phyloP scores from a whole-genome alignment of 2,888 invertebrate species.

The Hetaerina titia region DNA sequence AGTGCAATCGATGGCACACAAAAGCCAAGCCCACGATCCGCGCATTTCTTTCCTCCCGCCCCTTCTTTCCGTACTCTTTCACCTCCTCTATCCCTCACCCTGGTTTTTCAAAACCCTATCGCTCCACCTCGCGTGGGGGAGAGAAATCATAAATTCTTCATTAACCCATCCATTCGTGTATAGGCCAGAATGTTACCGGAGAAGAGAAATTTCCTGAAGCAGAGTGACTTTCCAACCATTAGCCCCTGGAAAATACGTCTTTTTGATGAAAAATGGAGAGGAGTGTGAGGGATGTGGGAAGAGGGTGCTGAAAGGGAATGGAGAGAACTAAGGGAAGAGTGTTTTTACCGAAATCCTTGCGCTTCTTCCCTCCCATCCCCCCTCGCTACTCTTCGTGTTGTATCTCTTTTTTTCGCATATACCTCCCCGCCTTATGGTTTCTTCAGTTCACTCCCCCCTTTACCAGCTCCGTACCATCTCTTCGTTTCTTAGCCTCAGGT shows the following conservation, averaged over 20 bases:
- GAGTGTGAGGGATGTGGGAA: not conserved
- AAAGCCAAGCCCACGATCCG: not conserved
- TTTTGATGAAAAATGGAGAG: slow-evolving; percentile 61
- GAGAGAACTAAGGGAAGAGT: not conserved
- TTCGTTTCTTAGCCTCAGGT: not conserved
- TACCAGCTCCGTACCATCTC: no score
- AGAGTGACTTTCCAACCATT: slow-evolving; percentile 63
- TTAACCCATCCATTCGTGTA: slow-evolving; percentile 58
- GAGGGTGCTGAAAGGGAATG: not conserved
- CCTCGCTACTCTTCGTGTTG: not conserved
- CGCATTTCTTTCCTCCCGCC: not conserved
- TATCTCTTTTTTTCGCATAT: not conserved
- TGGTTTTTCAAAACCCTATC: not conserved
- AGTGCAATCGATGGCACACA: not conserved
- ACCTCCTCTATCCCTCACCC: not conserved
- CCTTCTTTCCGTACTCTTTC: not conserved
- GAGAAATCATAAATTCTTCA: slow-evolving; percentile 61
- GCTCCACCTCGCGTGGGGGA: not conserved
- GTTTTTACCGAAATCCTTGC: not conserved
- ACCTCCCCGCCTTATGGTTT: not conserved
- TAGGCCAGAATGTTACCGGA: slow-evolving; percentile 25
- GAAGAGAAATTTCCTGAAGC: slow-evolving; percentile 43
- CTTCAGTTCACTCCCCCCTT: not conserved
- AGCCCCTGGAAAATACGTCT: slow-evolving; percentile 42
- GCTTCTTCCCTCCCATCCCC: not conserved